Percentiles rank a stretch among this genome's conserved stretches.
Conservation (phyloP, 2,888 invertebrate genomes). For the Melanophora roralis region DNA sequence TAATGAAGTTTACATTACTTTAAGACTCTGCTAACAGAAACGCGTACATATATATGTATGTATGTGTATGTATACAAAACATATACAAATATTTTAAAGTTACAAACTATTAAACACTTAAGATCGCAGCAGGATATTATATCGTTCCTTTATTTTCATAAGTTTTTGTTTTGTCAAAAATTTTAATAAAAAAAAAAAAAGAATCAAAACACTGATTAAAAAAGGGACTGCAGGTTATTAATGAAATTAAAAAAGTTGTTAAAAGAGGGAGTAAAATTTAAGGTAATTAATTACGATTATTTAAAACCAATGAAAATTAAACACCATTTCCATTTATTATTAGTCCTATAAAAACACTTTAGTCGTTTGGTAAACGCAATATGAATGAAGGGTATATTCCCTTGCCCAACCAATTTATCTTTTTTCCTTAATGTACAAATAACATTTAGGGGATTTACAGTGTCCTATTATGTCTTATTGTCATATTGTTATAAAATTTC, state of each 20-base stretch:
- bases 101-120: slow-evolving; percentile 44
- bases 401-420: too few species aligned
- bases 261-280: neutral
- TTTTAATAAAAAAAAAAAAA: neutral
- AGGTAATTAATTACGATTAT: too few species aligned
- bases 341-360: too few species aligned
- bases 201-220: neutral
- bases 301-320: too few species aligned
- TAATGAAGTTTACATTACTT: neutral
- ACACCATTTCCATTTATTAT: too few species aligned
- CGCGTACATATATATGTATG: neutral
- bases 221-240: neutral
- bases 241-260: neutral
- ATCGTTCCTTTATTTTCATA: slow-evolving; percentile 2
- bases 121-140: slow-evolving; percentile 54
- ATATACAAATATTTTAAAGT: slow-evolving; percentile 25
- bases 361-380: too few species aligned
- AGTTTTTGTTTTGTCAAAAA: slow-evolving; percentile 1
- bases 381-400: too few species aligned
- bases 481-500: too few species aligned
- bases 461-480: too few species aligned
- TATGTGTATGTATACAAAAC: neutral
- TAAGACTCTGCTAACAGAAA: slow-evolving; percentile 3
- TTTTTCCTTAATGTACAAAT: too few species aligned
- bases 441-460: too few species aligned